Percentiles rank a stretch among this genome's conserved stretches.
Conservation (phyloP, 2,113 vertebrate genomes). For the Misgurnus anguillicaudatus region DNA sequence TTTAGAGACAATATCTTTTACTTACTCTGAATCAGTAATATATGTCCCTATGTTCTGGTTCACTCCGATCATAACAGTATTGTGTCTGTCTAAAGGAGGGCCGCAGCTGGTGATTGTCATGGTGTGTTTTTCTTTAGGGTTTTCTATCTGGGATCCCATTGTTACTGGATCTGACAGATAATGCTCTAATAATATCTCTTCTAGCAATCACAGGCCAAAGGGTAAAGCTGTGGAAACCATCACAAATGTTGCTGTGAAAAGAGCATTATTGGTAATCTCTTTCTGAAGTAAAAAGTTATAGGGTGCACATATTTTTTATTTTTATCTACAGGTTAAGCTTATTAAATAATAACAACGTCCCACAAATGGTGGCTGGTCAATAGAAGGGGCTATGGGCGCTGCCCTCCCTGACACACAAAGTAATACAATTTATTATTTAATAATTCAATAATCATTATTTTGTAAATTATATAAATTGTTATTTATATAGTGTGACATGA, state of each 20-base stretch:
- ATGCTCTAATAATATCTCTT: constrained; percentile 42
- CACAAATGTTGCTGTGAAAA: neutral
- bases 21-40: neutral
- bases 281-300: too few relatives aligned
- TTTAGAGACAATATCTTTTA: neutral
- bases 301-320: too few relatives aligned
- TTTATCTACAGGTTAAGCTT: too few relatives aligned
- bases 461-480: too few relatives aligned
- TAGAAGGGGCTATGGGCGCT: too few relatives aligned
- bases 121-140: constrained; percentile 38
- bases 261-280: neutral
- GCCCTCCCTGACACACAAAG: too few relatives aligned
- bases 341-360: too few relatives aligned
- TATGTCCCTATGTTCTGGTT: neutral
- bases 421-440: too few relatives aligned
- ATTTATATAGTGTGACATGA: too few relatives aligned
- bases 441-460: too few relatives aligned
- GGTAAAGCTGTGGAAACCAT: neutral
- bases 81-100: constrained; percentile 11
- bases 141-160: constrained; percentile 37
- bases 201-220: constrained; percentile 9
- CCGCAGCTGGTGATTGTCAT: constrained; percentile 44
- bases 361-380: too few relatives aligned
- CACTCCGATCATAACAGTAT: neutral
- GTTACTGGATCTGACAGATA: constrained; percentile 40